A percentile compares a stretch with the other conserved stretches of the same genome.
Conservation (phyloP, 2,888 invertebrate species). For the Mesochorus sp. region DNA sequence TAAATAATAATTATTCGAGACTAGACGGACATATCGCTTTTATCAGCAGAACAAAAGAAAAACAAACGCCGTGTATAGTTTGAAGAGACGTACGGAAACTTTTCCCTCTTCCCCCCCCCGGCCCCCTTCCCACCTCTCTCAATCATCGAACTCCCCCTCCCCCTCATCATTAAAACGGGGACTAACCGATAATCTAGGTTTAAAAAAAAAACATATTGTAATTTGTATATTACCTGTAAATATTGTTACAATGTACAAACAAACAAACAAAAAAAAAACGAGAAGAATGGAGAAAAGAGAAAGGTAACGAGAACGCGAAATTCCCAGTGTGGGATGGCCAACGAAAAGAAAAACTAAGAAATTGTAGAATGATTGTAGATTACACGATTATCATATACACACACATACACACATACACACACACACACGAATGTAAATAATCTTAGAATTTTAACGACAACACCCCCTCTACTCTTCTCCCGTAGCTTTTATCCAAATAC, state of each 20-base stretch:
- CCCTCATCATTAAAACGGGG: conserved; percentile 66
- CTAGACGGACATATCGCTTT: conserved; percentile 78
- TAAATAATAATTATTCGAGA: too few species aligned
- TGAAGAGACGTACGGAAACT: conserved; percentile 51
- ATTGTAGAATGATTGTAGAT: conserved; percentile 73
- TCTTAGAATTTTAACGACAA: too few species aligned
- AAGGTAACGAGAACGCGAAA: conserved; percentile 41
- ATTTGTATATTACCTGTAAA: conserved; percentile 80
- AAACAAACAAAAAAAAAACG: conserved; percentile 34
- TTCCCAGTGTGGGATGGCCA: conserved; percentile 69
- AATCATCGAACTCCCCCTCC: conserved; percentile 1
- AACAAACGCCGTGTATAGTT: conserved; percentile 70
- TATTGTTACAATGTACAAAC: conserved; percentile 80
- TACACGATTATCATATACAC: conserved; percentile 77
- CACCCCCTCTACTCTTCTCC: too few species aligned
- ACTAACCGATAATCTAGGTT: conserved; percentile 70
- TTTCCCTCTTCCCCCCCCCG: conserved; percentile 32
- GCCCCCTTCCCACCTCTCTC: conserved; percentile 41
- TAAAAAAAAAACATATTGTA: conserved; percentile 67
- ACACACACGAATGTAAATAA: conserved; percentile 80
- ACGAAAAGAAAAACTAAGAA: conserved; percentile 67
- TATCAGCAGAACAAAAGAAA: conserved; percentile 68
- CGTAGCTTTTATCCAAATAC: conserved; percentile 72
- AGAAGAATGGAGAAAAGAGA: conserved; percentile 48
- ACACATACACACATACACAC: too few species aligned